Base-by-base conservation (phyloP, 1,140 invertebrate species). In the Lethrus apterus region DNA sequence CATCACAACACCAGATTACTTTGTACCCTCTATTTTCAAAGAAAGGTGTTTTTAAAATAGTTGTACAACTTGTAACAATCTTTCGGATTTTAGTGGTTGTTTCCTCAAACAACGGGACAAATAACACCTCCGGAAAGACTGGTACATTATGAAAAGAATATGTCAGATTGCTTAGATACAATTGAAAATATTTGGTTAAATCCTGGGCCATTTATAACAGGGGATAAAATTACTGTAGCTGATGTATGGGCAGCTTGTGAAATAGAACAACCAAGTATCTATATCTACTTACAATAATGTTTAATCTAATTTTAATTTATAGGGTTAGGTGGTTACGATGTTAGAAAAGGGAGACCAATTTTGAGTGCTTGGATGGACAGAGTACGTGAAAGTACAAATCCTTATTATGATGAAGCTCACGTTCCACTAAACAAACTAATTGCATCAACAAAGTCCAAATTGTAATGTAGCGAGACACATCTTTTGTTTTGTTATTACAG, bases 221-320 rank as follows among this genome's bases (percentile, higher is more conserved):
- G 87, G 0, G 58, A 84, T 56, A 62, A 73, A 31, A 72, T 83
- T 1, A 80, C 78, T 3, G 78, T 87, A 4, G 87, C 88, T 20
- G 89, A 93, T 70, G 64, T 93, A 40, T 71, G 90, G 44, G 86
- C 78, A 1, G 77, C 79, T 10, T 88, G 84, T 62, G 89, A 92
- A 71, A 69, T 93, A 13, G 86, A 91, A 66, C 88, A 92, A 70
- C 78, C 85, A 26, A 71, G 83, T 89, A 64, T 76, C 19, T 3
- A 3, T 26, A 41, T 29, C 2, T 4, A 29, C 29, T 26, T 14
- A 21, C 13, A 8, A 11, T 9, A 8, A 15, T 8, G n/a, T n/a
- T n/a, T 41, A 13, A 11, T 29, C 29, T 24, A 17, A 30, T 58
- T 9, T 26, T 24, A 33, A 57, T 61, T 5, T 53, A 13, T 7